Percentiles rank a stretch among this genome's conserved stretches.
Evolutionary conservation across 2,797 vertebrate species (phyloP).

Genomic region (Phrynocephalus forsythii): DNA sequence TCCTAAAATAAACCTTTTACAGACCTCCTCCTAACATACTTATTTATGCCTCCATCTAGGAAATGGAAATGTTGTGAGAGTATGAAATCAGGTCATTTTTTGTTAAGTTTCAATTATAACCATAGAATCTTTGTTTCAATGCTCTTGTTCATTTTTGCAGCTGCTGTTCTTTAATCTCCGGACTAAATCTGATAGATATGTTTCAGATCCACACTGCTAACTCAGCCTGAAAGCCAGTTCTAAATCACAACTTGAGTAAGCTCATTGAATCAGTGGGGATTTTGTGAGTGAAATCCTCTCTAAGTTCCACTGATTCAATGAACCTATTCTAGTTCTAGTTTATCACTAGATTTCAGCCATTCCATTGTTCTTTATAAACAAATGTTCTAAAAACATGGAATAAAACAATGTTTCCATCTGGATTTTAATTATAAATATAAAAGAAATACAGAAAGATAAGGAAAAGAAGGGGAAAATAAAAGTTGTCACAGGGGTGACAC

Average conservation of each 20-base stretch:
- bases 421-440: too few relatives aligned
- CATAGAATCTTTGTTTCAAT: neutral
- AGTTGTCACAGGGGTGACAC: too few relatives aligned
- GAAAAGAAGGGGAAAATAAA: too few relatives aligned
- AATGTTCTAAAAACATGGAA: neutral
- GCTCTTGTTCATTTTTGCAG: neutral
- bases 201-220: neutral
- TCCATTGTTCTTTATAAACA: neutral
- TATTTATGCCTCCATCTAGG: constrained; percentile 51
- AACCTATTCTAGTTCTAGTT: too few relatives aligned
- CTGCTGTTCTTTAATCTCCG: neutral
- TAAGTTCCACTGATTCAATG: too few relatives aligned
- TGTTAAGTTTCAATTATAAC: neutral
- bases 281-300: too few relatives aligned
- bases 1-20: constrained; percentile 60
- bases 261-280: too few relatives aligned
- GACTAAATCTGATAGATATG: neutral
- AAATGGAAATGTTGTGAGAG: neutral
- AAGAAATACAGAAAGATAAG: too few relatives aligned
- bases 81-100: neutral
- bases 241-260: too few relatives aligned
- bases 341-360: neutral
- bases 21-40: constrained; percentile 58
- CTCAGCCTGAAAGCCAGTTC: neutral
- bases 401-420: too few relatives aligned